Evolutionary conservation across 2,888 invertebrate species (phyloP).

Genomic region (Pseudococcus jackbeardsleyi): DNA sequence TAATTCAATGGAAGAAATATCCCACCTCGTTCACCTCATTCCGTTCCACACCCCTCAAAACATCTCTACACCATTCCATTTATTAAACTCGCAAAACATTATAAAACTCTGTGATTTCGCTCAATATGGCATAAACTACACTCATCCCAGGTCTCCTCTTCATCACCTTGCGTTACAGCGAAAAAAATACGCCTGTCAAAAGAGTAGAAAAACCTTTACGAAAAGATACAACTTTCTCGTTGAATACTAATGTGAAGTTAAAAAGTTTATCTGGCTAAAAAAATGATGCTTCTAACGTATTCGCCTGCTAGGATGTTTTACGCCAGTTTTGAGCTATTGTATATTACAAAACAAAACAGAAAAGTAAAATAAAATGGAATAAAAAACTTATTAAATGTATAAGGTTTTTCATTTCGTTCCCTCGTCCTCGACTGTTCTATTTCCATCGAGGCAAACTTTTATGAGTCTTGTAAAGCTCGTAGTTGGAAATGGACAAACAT

Average conservation of each 20-base stretch:
- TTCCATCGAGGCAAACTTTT: constrained; percentile 2
- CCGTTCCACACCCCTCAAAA: not conserved
- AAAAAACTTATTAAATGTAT: constrained; percentile 41
- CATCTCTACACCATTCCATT: not conserved
- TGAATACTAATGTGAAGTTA: constrained; percentile 40
- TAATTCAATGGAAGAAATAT: no score
- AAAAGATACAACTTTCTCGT: constrained; percentile 47
- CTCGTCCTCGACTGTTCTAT: not conserved
- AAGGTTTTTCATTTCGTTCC: constrained; percentile 24
- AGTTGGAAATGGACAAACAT: not conserved
- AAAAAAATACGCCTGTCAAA: constrained; percentile 49
- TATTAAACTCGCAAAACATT: not conserved
- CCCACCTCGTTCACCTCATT: no score
- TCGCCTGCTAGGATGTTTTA: not conserved
- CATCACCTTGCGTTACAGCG: not conserved
- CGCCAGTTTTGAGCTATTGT: not conserved
- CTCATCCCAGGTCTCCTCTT: not conserved
- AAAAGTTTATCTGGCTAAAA: constrained; percentile 43
- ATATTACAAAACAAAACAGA: not conserved
- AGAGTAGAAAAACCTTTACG: constrained; percentile 9
- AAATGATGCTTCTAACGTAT: not conserved
- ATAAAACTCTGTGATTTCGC: not conserved
- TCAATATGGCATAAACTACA: not conserved
- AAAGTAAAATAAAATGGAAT: constrained; percentile 19
- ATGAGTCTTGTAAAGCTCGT: not conserved